Base-by-base conservation (phyloP, 1,140 invertebrate species). In the Littorina saxatilis region DNA sequence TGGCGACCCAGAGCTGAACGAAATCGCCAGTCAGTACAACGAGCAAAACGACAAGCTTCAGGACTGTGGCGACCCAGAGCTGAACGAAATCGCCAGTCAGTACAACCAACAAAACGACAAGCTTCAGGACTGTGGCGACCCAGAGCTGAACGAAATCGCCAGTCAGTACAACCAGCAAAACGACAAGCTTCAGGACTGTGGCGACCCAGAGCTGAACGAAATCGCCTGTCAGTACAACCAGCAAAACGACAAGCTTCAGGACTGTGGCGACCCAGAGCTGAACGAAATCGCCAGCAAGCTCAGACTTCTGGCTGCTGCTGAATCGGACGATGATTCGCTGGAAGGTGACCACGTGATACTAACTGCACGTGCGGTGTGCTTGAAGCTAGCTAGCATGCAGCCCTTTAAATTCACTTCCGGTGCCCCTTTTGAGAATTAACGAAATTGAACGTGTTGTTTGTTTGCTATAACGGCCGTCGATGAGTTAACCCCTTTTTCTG, bases 221-320 rank as follows among this genome's bases (percentile, higher is more conserved):
- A n/a, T 17, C 43, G 17, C 43, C 43, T n/a, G 43, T 17, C 43
- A 47, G 7, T 17, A 17, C 43, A 47, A 17, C 43, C 43, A 5
- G 7, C 43, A 47, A 5, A 5, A 17, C 43, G 43, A 47, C 43
- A 27, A 17, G 40, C 23, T 2, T 2, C 15, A n/a, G 32, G 85
- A 85, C 32, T 87, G 82, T 84, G 88, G 86, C 63, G 87, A 88
- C 79, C 88, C 85, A 61, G 88, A 88, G 85, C 79, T 89, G 72
- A 84, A 86, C 68, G 86, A 87, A 83, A 90, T 91, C 73, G 84
- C 88, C 73, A 81, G 87, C 87, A 90, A 87, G 83, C 80, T 89
- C 63, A 86, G 86, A 82, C 39, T 50, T 20, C 70, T 73, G 55
- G 84, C 86, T 37, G 85, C 86, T 40, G 86, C 88, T 50, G 87